Percentiles rank a stretch among this genome's conserved stretches.
phyloP scores from a whole-genome alignment of 2,888 invertebrate species.

The Gryllus longicercus region DNA sequence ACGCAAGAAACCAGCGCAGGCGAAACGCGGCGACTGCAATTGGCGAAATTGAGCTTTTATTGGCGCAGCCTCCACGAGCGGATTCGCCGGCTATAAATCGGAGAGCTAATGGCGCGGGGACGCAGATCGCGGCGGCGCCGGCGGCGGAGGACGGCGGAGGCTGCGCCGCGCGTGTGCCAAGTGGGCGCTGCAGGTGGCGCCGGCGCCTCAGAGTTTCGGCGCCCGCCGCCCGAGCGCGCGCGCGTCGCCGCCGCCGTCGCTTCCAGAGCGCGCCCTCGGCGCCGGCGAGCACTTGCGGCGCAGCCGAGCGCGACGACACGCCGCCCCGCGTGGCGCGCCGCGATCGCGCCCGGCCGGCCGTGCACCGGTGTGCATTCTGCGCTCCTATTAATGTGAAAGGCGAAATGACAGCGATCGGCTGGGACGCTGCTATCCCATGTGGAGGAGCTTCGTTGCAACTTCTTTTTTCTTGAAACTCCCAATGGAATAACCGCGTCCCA shows the following conservation, averaged over 20 bases:
- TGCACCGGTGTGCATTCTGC: too few species aligned
- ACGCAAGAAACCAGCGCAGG: not conserved
- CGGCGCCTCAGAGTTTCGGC: not conserved
- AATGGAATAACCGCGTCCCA: too few species aligned
- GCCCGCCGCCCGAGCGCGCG: constrained; percentile 6
- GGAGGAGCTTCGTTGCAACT: too few species aligned
- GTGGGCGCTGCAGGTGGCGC: not conserved
- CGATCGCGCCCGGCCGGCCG: too few species aligned
- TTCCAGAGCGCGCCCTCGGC: not conserved
- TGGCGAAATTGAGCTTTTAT: constrained; percentile 6
- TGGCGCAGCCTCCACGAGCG: not conserved
- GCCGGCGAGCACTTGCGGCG: too few species aligned
- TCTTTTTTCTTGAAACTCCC: too few species aligned
- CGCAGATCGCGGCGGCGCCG: not conserved
- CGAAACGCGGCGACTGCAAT: not conserved
- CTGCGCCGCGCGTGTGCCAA: not conserved
- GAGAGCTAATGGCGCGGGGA: not conserved
- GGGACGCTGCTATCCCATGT: too few species aligned
- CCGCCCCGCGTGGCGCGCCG: too few species aligned
- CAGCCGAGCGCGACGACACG: too few species aligned
- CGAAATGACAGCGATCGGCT: too few species aligned
- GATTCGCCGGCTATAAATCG: not conserved
- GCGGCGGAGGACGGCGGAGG: not conserved
- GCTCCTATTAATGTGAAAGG: too few species aligned
- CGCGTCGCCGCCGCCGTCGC: not conserved